These are phyloP conservation scores for Agelastica alni DNA, from an alignment of 2,888 invertebrate genomes.

Conservation along the genomic window DNA sequence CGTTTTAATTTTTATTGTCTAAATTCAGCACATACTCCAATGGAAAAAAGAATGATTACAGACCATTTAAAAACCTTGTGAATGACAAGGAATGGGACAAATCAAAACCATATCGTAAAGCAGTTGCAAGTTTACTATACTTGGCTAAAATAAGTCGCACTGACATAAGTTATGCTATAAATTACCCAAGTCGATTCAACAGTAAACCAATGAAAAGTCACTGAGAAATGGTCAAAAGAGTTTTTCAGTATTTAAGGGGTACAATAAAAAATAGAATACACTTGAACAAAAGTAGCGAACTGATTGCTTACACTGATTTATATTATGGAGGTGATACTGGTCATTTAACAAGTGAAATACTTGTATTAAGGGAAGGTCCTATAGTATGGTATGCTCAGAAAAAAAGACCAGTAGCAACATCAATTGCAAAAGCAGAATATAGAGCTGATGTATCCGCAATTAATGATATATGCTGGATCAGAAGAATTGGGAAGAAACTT, in stretches of 20 bases:
- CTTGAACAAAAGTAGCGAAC: conserved; percentile 38
- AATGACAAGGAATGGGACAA: conserved; percentile 31
- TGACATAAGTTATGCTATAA: conserved; percentile 43
- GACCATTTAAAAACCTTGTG: conserved; percentile 29
- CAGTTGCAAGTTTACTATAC: conserved; percentile 26
- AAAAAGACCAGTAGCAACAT: no score
- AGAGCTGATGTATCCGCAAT: conserved; percentile 42
- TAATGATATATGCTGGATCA: conserved; percentile 44
- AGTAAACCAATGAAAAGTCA: conserved; percentile 28
- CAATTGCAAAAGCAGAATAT: conserved; percentile 46
- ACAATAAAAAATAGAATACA: conserved; percentile 37
- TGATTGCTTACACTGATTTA: conserved; percentile 28
- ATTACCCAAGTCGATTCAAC: conserved; percentile 36
- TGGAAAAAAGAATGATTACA: conserved; percentile 42
- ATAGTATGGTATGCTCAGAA: conserved; percentile 44
- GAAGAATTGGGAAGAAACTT: conserved; percentile 37
- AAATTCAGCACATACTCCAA: conserved; percentile 33
- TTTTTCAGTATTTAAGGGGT: conserved; percentile 37
- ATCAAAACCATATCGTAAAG: conserved; percentile 20
- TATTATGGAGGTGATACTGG: conserved; percentile 31
- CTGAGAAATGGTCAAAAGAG: no score
- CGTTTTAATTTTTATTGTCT: conserved; percentile 28
- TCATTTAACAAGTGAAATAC: conserved; percentile 41
- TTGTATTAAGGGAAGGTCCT: no score
- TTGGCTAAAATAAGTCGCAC: conserved; percentile 38